Evolutionary conservation across 2,888 invertebrate genomes (phyloP), one percentile per base, ranked within the genome.

Genomic region (Drosophila borealis): DNA sequence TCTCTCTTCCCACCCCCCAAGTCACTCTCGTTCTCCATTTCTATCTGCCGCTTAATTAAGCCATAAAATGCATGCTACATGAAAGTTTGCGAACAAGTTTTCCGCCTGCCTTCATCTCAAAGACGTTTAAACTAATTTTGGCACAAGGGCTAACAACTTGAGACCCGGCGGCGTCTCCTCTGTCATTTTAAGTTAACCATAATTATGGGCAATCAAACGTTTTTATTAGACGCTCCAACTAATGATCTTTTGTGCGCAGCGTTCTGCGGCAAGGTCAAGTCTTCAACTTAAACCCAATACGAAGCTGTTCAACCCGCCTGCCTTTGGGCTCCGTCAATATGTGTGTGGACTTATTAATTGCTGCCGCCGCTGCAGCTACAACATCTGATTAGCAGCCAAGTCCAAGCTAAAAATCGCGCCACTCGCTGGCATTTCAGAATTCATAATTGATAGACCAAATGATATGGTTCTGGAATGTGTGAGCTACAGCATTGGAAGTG

Each of bases 171-270:
- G 66, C 67, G 54, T 74, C 66, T 64, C 41, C 66, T 62, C 70
- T 78, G 74, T 78, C 77, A 71, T 60, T 77, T 66, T 21, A 57
- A 56, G 62, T 70, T 65, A 37, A 45, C 68, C 72, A 75, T 83
- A 83, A 87, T 84, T 87, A 87, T 71, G 72, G 70, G 74, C 70
- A 86, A 83, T 86, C 81, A 77, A 83, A 83, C 59, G 66, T 70
- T 83, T 74, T 80, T 80, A 80, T 81, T 82, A 79, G 83, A 44
- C 73, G 76, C 86, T 62, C 51, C 57, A 73, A 70, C 81, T 82
- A 82, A 82, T 76, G 86, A 82, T 82, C 67, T 80, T 76, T 71
- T 64, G 48, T 63, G 66, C 10, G 33, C 25, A 13, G 10, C 48
- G 39, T 17, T 69, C 46, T 46, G 6, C 50, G 55, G 17, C 72